phyloP scores from a whole-genome alignment of 37 sponge, comb jelly and placozoan species.

The Beroe ovata region DNA sequence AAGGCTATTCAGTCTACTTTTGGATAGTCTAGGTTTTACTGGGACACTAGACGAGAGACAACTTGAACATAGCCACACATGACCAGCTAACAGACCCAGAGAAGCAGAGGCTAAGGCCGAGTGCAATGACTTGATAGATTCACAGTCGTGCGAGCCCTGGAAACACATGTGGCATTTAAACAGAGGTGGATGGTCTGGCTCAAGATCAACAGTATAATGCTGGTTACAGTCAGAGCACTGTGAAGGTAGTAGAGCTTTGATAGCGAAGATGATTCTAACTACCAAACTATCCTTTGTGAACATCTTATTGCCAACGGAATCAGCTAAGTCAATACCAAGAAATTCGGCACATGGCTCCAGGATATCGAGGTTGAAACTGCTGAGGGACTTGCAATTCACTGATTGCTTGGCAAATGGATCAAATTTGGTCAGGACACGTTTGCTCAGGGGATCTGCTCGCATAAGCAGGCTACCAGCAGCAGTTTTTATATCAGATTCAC shows the following conservation, averaged over 20 bases:
- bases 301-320: background rate
- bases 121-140: background rate
- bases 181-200: background rate
- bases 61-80: background rate
- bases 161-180: background rate
- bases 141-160: background rate
- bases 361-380: background rate
- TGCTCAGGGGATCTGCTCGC: background rate
- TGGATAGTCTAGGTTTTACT: background rate
- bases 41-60: background rate
- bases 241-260: background rate
- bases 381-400: background rate
- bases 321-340: background rate
- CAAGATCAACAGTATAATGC: background rate
- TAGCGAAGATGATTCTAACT: background rate
- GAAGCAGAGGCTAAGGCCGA: background rate
- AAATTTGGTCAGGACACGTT: background rate
- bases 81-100: background rate
- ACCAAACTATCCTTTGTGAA: background rate
- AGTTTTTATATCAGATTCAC: background rate
- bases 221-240: background rate
- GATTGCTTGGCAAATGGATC: background rate
- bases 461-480: background rate
- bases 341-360: background rate
- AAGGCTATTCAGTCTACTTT: too few species aligned